These are phyloP conservation scores for Hippoglossus stenolepis DNA, from an alignment of 2,113 vertebrate genomes.

Conservation along the genomic window DNA sequence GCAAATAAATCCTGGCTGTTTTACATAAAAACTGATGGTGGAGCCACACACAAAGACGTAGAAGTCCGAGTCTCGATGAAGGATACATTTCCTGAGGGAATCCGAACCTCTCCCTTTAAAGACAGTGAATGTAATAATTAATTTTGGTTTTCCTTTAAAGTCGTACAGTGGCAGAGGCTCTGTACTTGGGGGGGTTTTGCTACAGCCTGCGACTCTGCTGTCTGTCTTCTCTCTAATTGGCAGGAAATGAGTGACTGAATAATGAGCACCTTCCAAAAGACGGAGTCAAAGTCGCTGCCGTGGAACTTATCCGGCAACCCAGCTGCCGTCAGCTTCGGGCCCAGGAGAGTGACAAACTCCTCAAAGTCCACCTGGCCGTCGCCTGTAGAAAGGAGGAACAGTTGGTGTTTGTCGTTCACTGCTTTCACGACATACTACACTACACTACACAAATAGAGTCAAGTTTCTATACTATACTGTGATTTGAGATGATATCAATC, in stretches of 20 bases:
- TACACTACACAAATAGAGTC: too few species aligned
- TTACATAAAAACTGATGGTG: constrained; percentile 15
- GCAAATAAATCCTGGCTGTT: constrained; percentile 49
- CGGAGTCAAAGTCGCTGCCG: constrained; percentile 95
- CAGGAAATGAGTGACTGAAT: constrained; percentile 41
- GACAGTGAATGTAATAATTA: constrained; percentile 30
- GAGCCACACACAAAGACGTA: constrained; percentile 9
- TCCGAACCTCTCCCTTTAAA: constrained; percentile 27
- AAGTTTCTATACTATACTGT: too few species aligned
- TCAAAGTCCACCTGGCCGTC: constrained; percentile 98
- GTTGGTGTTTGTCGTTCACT: not conserved
- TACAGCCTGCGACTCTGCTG: not conserved
- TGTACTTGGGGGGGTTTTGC: constrained; percentile 5
- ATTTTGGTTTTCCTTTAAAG: constrained; percentile 20
- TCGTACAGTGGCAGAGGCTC: constrained; percentile 1
- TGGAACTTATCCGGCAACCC: constrained; percentile 95
- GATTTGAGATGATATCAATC: not conserved
- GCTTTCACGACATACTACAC: not conserved
- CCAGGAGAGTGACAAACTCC: constrained; percentile 96
- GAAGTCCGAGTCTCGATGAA: constrained; percentile 10
- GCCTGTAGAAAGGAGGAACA: constrained; percentile 77
- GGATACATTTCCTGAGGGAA: constrained; percentile 12
- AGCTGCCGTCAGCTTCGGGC: constrained; percentile 94
- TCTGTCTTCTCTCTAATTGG: constrained; percentile 45
- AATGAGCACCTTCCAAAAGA: constrained; percentile 96